These are phyloP conservation scores for Cataglyphis rosenhaueri DNA, from an alignment of 2,888 invertebrate species.

Conservation along the genomic window DNA sequence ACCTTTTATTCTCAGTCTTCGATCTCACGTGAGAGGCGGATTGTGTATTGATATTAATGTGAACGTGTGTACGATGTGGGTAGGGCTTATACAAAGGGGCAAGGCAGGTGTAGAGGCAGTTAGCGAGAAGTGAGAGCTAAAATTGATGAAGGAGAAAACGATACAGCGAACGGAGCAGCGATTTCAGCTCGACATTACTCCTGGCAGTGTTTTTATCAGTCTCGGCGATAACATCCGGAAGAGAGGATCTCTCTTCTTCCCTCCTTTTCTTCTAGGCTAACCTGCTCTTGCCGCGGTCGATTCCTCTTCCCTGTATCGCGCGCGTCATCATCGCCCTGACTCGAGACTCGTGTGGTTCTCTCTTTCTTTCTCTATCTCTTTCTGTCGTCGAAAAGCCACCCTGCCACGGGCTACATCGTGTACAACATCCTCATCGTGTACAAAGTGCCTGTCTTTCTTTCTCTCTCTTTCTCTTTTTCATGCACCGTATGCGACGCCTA, in stretches of 20 bases:
- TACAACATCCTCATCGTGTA: slow-evolving; percentile 73
- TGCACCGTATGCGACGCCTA: slow-evolving; percentile 58
- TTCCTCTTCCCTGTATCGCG: slow-evolving; percentile 54
- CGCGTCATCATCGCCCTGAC: slow-evolving; percentile 60
- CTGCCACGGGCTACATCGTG: slow-evolving; percentile 66
- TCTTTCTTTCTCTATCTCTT: slow-evolving; percentile 13
- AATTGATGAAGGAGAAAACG: slow-evolving; percentile 48
- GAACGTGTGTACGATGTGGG: slow-evolving; percentile 16
- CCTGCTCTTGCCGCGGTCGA: slow-evolving; percentile 46
- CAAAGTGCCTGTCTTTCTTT: slow-evolving; percentile 17
- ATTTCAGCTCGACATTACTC: slow-evolving; percentile 62
- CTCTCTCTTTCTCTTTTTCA: slow-evolving; percentile 58
- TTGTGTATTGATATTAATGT: slow-evolving; percentile 30
- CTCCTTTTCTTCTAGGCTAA: slow-evolving; percentile 47
- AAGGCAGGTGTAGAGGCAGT: slow-evolving; percentile 29
- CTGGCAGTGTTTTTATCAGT: slow-evolving; percentile 64
- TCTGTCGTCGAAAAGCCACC: slow-evolving; percentile 43
- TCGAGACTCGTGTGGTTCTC: slow-evolving; percentile 44
- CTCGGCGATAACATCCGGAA: slow-evolving; percentile 31
- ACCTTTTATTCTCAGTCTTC: slow-evolving; percentile 66
- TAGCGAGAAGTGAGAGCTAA: slow-evolving; percentile 43
- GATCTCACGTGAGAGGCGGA: slow-evolving; percentile 58
- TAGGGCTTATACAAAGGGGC: slow-evolving; percentile 15
- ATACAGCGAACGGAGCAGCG: slow-evolving; percentile 55
- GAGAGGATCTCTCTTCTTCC: slow-evolving; percentile 25